A percentile compares a stretch with the other conserved stretches of the same genome.
Evolutionary conservation across 35 echinoderm and acorn worm species (phyloP).

Genomic region (Apostichopus parvimensis): DNA sequence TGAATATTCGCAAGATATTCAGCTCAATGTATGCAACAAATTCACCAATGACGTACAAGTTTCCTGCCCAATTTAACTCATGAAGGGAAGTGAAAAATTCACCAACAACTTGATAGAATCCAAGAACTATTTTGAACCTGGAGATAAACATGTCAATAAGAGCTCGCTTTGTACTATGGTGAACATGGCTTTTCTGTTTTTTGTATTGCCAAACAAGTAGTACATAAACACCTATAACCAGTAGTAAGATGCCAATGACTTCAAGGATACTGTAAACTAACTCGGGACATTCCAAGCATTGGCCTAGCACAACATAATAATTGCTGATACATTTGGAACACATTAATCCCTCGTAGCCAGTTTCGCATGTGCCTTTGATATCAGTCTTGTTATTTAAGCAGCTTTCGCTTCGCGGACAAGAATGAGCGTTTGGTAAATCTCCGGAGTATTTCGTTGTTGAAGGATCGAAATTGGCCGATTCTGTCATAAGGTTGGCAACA

Average conservation of each 20-base stretch:
- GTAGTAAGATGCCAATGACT: background rate
- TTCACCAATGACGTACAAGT: background rate
- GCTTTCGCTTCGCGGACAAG: background rate
- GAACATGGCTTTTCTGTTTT: background rate
- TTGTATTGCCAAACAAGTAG: background rate
- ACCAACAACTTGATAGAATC: slow-evolving; percentile 27
- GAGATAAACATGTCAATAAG: background rate
- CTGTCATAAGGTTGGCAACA: too few relatives aligned
- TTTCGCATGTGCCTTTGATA: background rate
- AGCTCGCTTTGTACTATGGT: background rate
- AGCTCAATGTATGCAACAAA: background rate
- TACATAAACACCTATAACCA: background rate
- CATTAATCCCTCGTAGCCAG: background rate
- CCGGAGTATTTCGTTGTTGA: background rate
- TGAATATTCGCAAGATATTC: slow-evolving; percentile 1
- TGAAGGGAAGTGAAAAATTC: slow-evolving; percentile 19
- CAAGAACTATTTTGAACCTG: background rate
- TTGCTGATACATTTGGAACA: background rate
- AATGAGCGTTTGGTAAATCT: too few relatives aligned
- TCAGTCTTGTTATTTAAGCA: background rate
- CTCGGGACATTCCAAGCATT: background rate
- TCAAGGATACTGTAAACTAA: background rate
- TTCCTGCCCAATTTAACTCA: slow-evolving; percentile 19
- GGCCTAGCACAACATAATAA: background rate
- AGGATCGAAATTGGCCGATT: background rate